Base-by-base conservation (phyloP, 2,888 invertebrate genomes). In the Cyrtodaria siliqua region DNA sequence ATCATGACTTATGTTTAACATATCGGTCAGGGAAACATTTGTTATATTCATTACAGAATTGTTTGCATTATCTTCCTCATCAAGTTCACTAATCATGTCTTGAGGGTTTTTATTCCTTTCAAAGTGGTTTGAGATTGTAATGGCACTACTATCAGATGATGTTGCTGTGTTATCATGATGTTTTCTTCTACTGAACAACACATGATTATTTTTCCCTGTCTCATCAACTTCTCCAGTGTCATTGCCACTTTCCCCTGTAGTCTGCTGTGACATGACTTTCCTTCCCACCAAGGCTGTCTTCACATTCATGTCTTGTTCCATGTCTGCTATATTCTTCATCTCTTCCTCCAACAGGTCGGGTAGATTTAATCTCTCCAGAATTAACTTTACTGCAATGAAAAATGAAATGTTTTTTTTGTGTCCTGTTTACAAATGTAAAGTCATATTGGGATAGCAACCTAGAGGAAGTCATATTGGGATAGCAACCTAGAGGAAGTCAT, bases 321-420 rank as follows among this genome's bases (percentile, higher is more conserved):
- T 49, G 47, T 79, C 69, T 47, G 64, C 33, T 14, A 77, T 33
- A 18, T 29, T 38, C 47, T 61, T 64, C 52, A 72, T 63, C 68
- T 87, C 89, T 55, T 85, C 79, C 52, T 87, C 84, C 27, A 89
- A 67, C 8, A 91, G 69, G 62, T 90, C 89, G 40, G 66, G 66
- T 40, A 91, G 83, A 38, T 79, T 85, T n/a, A 91, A 83, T 52
- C 88, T 80, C 14, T 82, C 85, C 26, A 91, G 80, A 18, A 91
- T 86, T 77, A 90, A 79, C 52, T 90, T 86, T 61, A 86, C 91
- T 91, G 86, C 12, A 85, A 84, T 47, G 29, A 53, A 24, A 40
- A 20, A 23, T 38, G 16, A 8, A 38, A 38, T 12, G 40, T n/a
- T n/a, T n/a, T n/a, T n/a, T n/a, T n/a, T n/a, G 29, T 26, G 8